These are phyloP conservation scores for Heliconius melpomene DNA, from an alignment of 1,140 invertebrate genomes.

Conservation along the genomic window DNA sequence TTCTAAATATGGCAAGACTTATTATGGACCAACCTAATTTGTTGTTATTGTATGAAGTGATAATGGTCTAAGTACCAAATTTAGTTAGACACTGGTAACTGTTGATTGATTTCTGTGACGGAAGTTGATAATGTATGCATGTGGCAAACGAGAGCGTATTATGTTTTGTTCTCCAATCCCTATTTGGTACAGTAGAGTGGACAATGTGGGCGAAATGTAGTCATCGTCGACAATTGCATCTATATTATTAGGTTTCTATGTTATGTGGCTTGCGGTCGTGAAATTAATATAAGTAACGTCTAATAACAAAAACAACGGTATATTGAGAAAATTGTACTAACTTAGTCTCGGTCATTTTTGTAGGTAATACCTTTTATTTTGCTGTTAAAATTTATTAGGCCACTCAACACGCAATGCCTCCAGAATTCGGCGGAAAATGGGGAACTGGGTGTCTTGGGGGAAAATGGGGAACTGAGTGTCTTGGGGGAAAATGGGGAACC, in stretches of 20 bases:
- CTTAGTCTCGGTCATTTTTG: neutral
- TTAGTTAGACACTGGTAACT: slow-evolving; percentile 40
- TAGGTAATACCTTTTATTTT: neutral
- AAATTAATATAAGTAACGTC: slow-evolving; percentile 11
- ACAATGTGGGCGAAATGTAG: slow-evolving; percentile 51
- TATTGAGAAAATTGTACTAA: neutral
- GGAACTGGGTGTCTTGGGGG: too few species aligned
- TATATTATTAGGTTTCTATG: slow-evolving; percentile 32
- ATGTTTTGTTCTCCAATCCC: slow-evolving; percentile 45
- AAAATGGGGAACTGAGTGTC: too few species aligned
- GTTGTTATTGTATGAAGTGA: slow-evolving; percentile 34
- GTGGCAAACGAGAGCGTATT: slow-evolving; percentile 46
- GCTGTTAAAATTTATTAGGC: neutral
- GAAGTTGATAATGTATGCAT: slow-evolving; percentile 64
- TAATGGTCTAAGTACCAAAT: slow-evolving; percentile 41
- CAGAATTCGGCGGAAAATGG: too few species aligned
- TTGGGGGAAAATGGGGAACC: too few species aligned
- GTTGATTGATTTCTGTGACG: slow-evolving; percentile 55
- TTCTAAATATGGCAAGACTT: slow-evolving; percentile 37
- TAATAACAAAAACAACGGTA: slow-evolving; percentile 4
- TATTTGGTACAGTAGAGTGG: slow-evolving; percentile 43
- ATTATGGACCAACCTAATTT: slow-evolving; percentile 26
- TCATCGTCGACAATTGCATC: slow-evolving; percentile 49
- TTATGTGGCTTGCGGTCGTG: slow-evolving; percentile 1
- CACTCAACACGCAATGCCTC: too few species aligned